Evolutionary conservation across 2,797 vertebrate species (phyloP).

Genomic region (Ctenochaetus hawaiiensis): DNA sequence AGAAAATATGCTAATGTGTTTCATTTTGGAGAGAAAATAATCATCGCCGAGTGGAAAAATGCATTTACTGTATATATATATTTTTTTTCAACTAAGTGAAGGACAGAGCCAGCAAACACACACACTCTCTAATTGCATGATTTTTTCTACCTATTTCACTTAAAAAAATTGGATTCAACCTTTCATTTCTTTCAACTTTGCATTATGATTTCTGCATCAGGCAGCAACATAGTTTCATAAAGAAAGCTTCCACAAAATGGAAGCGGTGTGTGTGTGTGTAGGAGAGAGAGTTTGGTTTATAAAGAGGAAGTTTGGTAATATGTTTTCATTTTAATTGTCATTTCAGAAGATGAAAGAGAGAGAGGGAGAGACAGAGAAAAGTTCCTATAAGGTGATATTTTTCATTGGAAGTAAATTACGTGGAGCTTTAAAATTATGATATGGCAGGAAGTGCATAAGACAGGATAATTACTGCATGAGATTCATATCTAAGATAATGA

Average conservation of each 20-base stretch:
- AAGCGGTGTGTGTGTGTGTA: not conserved
- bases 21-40: not conserved
- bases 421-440: not conserved
- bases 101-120: not conserved
- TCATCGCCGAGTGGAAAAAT: not conserved
- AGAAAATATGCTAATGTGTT: slow-evolving; percentile 13
- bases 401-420: not conserved
- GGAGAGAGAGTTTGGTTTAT: too few relatives aligned
- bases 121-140: not conserved
- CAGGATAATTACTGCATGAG: slow-evolving; percentile 5
- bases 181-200: slow-evolving; percentile 1
- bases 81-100: not conserved
- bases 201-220: not conserved
- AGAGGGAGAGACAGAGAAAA: too few relatives aligned
- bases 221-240: not conserved
- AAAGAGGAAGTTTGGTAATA: too few relatives aligned
- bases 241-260: not conserved
- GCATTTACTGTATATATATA: too few relatives aligned
- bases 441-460: not conserved
- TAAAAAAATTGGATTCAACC: not conserved
- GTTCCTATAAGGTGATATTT: too few relatives aligned
- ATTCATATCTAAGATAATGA: not conserved
- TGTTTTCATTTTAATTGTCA: too few relatives aligned
- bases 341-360: too few relatives aligned
- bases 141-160: not conserved